These are phyloP conservation scores for Pilophorus perplexus DNA, from an alignment of 2,888 invertebrate species.

Conservation along the genomic window DNA sequence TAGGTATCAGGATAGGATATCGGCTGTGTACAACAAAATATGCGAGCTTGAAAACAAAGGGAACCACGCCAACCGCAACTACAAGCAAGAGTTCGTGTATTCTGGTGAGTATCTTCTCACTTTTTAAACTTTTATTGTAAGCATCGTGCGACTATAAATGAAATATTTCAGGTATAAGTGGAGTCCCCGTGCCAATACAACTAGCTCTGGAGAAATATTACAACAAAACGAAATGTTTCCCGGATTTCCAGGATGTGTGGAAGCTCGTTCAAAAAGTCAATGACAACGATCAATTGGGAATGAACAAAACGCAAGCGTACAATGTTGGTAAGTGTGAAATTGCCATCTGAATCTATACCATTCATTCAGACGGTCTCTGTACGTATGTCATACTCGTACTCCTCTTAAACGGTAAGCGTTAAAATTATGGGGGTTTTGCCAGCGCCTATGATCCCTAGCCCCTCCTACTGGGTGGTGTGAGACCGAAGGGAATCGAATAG, in stretches of 20 bases:
- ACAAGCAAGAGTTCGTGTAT: conserved; percentile 32
- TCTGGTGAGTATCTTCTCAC: conserved; percentile 3
- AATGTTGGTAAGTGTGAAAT: no score
- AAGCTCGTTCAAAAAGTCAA: conserved; percentile 52
- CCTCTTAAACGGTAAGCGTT: no score
- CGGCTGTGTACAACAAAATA: conserved; percentile 53
- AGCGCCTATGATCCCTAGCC: no score
- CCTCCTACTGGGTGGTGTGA: no score
- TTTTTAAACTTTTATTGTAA: neutral
- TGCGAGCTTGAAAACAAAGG: conserved; percentile 45
- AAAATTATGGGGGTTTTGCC: no score
- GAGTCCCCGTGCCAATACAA: conserved; percentile 25
- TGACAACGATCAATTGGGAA: no score
- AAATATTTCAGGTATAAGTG: conserved; percentile 17
- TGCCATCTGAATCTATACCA: no score
- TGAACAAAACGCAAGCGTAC: no score
- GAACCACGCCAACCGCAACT: conserved; percentile 45
- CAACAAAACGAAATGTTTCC: conserved; percentile 54
- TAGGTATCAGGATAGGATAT: conserved; percentile 53
- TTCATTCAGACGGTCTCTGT: no score
- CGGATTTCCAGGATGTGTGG: conserved; percentile 54
- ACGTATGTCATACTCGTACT: no score
- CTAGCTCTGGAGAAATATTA: conserved; percentile 53
- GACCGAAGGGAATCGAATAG: no score
- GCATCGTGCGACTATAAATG: neutral